phyloP scores from a whole-genome alignment of 2,797 vertebrate species.

The Knipowitschia caucasica region DNA sequence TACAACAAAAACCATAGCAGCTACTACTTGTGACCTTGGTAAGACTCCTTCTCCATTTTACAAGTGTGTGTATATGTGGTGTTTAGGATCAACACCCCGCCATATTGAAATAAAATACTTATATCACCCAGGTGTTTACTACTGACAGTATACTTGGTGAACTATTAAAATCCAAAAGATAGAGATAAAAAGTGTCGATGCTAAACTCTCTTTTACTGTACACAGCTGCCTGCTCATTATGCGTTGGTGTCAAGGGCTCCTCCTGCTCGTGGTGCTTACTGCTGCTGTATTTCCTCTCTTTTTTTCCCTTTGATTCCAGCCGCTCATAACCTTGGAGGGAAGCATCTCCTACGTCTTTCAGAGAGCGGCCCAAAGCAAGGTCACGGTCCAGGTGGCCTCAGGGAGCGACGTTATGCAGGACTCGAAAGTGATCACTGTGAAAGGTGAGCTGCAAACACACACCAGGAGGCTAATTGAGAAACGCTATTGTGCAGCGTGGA shows the following conservation, averaged over 20 bases:
- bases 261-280: slow-evolving; percentile 8
- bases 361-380: slow-evolving; percentile 81
- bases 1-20: too few relatives aligned
- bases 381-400: slow-evolving; percentile 91
- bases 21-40: too few relatives aligned
- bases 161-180: too few relatives aligned
- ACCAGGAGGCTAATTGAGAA: slow-evolving; percentile 56
- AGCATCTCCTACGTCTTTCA: slow-evolving; percentile 85
- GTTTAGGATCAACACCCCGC: too few relatives aligned
- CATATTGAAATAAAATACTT: too few relatives aligned
- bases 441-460: slow-evolving; percentile 76
- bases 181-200: too few relatives aligned
- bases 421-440: slow-evolving; percentile 87
- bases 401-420: slow-evolving; percentile 89
- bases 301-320: slow-evolving; percentile 74
- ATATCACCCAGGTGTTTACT: too few relatives aligned
- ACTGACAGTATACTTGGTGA: too few relatives aligned
- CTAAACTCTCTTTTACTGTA: too few relatives aligned
- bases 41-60: too few relatives aligned
- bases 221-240: slow-evolving; percentile 53
- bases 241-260: slow-evolving; percentile 50
- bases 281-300: slow-evolving; percentile 17
- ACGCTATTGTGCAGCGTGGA: slow-evolving; percentile 61
- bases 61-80: too few relatives aligned
- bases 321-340: slow-evolving; percentile 92